Evolutionary conservation across 2,113 vertebrate genomes (phyloP), one percentile per base, ranked within the genome.

Genomic region (Pelodiscus sinensis): DNA sequence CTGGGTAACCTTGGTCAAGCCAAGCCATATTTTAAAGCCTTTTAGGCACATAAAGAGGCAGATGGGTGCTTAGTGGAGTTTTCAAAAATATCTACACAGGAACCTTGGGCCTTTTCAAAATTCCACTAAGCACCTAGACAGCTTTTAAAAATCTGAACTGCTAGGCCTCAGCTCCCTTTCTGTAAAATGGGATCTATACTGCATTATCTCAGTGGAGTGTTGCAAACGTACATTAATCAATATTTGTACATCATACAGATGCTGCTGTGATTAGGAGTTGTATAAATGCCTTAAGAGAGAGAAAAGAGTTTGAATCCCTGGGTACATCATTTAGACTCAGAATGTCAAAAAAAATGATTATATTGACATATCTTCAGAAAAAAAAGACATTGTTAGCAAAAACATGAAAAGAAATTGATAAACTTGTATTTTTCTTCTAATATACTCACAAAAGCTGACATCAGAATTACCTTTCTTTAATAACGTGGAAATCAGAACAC

Each of bases 321-420:
- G 92, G 52, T 82, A 92, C 92, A 94, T 73, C 94, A 93, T 73
- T 68, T 82, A 56, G 90, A 92, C 3, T 81, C 44, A 93, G 81
- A 91, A 92, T 68, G 82, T 88, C 54, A 73, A 80, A 90, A 75
- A 79, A 2, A 29, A 65, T 87, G 31, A 82, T 89, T 87, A 93
- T 0, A 1, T 1, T 16, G 16, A 6, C 1, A 0, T 51, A 11
- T 25, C 58, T n/a, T 54, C 54, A 84, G n/a, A n/a, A n/a, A 81
- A 90, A 38, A 78, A 87, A 18, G 6, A 82, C 44, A 8, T 31
- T 89, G 16, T 3, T 65, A 82, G 56, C n/a, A 78, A 19, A 84
- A 92, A 93, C 24, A 80, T 25, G 38, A 84, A 35, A 89, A 68
- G 14, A 86, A 24, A 87, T 35, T 14, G 52, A 44, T 83, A 95